phyloP scores from a whole-genome alignment of 2,113 vertebrate genomes.

The Actenoides hombroni region DNA sequence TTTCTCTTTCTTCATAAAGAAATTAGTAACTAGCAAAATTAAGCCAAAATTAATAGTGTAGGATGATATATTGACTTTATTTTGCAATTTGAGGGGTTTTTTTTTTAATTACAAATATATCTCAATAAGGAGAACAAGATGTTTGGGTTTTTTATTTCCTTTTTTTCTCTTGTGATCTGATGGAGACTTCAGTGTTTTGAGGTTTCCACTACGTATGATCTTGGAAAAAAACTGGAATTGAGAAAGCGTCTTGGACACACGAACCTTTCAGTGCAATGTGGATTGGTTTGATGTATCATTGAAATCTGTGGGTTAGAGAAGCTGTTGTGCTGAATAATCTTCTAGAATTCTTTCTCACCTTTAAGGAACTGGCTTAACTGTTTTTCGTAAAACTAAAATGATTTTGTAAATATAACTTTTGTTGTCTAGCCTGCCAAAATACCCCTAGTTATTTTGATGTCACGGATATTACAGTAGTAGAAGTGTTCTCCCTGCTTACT shows the following conservation, averaged over 20 bases:
- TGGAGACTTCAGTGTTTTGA: neutral
- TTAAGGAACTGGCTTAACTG: neutral
- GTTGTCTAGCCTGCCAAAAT: neutral
- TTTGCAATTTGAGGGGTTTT: neutral
- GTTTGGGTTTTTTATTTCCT: accelerated
- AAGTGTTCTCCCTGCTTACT: neutral
- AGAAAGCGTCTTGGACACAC: neutral
- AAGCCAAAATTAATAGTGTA: neutral
- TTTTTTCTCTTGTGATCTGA: neutral
- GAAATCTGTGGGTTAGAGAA: neutral
- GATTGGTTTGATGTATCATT: neutral
- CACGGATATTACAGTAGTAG: neutral
- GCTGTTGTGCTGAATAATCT: neutral
- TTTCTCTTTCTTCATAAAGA: neutral
- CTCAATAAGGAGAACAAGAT: neutral
- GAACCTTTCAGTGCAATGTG: neutral
- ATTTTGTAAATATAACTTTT: neutral
- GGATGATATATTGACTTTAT: neutral
- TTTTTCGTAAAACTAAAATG: neutral
- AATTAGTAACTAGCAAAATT: neutral
- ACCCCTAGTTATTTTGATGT: neutral
- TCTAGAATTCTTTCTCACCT: neutral
- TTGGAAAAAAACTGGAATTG: neutral
- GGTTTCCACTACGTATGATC: neutral
- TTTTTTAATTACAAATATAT: neutral